Base-by-base conservation (phyloP, 2,113 vertebrate species). In the Halcyon malimbica region DNA sequence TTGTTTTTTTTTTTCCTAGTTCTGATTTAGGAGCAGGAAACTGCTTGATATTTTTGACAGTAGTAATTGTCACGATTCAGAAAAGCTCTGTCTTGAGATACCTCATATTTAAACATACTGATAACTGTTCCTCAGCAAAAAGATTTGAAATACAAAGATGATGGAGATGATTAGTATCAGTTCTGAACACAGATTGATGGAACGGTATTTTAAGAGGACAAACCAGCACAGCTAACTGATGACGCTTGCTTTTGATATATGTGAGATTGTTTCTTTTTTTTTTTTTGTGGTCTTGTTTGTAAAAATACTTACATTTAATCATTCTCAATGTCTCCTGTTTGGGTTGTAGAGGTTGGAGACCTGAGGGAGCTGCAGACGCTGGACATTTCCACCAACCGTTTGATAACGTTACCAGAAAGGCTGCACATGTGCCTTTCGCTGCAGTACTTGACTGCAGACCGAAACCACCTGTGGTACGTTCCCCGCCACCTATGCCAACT, bases 401-500 rank as follows among this genome's bases (percentile, higher is more conserved):
- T 99, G 97, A 98, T 97, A 84, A 98, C 98, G 31, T 96, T 99
- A 1, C 99, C 99, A 0, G 98, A 99, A 78, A 97, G 98, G 93
- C 98, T 99, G 89, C 98, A 99, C 87, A 98, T 98, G 97, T 99
- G 99, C 94, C 94, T 98, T n/a, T 99, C 99, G 2, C 98, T 99
- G 97, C 99, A 99, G 98, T 99, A 98, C 95, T 97, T 99, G 96
- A 99, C 98, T 6, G 99, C 97, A 9, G 99, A 99, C 97, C 98
- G 98, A 83, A 99, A 99, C 97, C 98, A 96, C 70, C 98, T 99
- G 44, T 98, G 98, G 94, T 98, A 97, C 31, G 90, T 99, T 70
- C 99, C 99, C 5, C 98, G 99, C 19, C 99, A 99, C 79, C 98
- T 99, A 84, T 99, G 99, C 98, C 99, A 98, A 84, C 98, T 99